phyloP scores from a whole-genome alignment of 2,888 invertebrate species.

The Drosophila falleni region DNA sequence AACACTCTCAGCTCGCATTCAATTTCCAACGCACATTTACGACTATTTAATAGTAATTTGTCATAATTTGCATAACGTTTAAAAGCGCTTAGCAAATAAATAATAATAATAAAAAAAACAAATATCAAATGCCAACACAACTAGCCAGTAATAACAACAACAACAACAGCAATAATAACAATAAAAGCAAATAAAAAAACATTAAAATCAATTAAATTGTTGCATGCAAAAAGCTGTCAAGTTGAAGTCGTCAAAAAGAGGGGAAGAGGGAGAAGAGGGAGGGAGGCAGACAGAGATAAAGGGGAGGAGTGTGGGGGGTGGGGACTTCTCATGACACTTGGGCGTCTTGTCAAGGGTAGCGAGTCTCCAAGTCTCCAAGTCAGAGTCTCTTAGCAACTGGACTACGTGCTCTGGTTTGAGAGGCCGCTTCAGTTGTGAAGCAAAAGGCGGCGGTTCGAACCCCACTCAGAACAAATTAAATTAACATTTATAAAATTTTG shows the following conservation, averaged over 20 bases:
- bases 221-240: slow-evolving; percentile 59
- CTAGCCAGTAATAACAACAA: slow-evolving; percentile 9
- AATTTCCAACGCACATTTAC: slow-evolving; percentile 79
- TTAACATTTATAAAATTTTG: no score
- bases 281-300: not conserved
- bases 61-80: slow-evolving; percentile 84
- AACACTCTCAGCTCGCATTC: slow-evolving; percentile 49
- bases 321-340: slow-evolving; percentile 11
- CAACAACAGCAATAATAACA: slow-evolving; percentile 2
- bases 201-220: slow-evolving; percentile 72
- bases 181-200: slow-evolving; percentile 29
- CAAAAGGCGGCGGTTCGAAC: no score
- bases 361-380: slow-evolving; percentile 1
- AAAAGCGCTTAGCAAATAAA: slow-evolving; percentile 71
- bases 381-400: slow-evolving; percentile 16
- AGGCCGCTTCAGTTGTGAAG: no score
- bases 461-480: no score
- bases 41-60: slow-evolving; percentile 83
- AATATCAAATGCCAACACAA: slow-evolving; percentile 14
- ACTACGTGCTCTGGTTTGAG: no score
- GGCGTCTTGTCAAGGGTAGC: slow-evolving; percentile 49
- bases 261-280: not conserved
- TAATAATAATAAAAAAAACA: slow-evolving; percentile 47
- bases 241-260: not conserved
- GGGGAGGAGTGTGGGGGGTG: not conserved